Base-by-base conservation (phyloP, 2,113 vertebrate genomes). In the Malurus alboscapulatus region DNA sequence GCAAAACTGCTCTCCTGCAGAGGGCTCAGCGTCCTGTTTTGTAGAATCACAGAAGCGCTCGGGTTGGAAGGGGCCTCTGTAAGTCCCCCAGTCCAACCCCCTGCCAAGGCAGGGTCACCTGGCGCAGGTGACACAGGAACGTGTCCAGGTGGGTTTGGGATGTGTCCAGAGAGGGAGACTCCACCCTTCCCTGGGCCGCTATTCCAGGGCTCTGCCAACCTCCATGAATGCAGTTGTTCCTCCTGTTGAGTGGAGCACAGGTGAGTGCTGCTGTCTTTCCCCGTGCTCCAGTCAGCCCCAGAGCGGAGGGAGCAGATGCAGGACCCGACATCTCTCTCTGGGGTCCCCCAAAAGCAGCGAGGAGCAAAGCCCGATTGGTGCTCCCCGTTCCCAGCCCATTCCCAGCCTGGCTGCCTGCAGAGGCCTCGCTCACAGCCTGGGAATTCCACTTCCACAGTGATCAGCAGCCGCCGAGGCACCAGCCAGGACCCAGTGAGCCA, bases 321-420 rank as follows among this genome's bases (percentile, higher is more conserved):
- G 44, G 24, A 45, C 0, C 11, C 12, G 7, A 5, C 26, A 13
- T 4, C 7, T 47, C 27, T 30, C 50, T 16, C 27, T n/a, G 19
- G 29, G 48, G 10, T 4, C 8, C 26, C 10, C 40, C 15, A 4
- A 5, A 34, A n/a, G 25, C 57, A 25, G 20, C 0, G 12, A 12
- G 17, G 18, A 75, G 21, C 34, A 30, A n/a, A 83, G 32, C 30
- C 21, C 17, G 2, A 0, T 7, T 0, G 30, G 1, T 6, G 50
- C 30, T 55, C 12, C 12, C 36, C 4, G 0, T 5, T 18, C 8
- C 19, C 44, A 34, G 65, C 25, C 40, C 24, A 1, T 26, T 26
- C 16, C 18, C 42, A 5, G n/a, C 25, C 50, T 0, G 48, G 36
- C 12, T 13, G 3, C 29, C n/a, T 1, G 27, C 4, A 0, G 36